Evolutionary conservation across 2,797 vertebrate genomes (phyloP).

Genomic region (Tapirus indicus): DNA sequence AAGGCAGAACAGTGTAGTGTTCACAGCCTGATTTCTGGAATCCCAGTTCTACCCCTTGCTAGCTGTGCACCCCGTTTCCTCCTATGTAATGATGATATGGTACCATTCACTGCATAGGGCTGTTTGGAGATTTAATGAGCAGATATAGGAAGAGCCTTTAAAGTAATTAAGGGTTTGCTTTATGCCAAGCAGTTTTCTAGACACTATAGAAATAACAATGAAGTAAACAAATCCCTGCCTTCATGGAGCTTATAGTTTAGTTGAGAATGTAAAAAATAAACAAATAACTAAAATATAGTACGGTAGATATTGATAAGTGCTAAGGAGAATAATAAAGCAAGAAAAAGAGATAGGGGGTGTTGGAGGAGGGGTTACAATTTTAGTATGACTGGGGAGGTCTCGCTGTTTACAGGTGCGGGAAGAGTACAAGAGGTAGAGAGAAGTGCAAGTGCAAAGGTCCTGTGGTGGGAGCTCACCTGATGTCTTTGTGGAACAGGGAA

Average conservation of each 20-base stretch:
- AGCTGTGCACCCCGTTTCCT: background rate
- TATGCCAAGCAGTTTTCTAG: background rate
- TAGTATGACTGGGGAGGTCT: background rate
- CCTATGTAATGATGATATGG: background rate
- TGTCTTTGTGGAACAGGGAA: background rate
- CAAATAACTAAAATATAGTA: background rate
- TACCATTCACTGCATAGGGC: background rate
- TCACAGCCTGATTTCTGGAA: background rate
- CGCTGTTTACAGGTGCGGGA: background rate
- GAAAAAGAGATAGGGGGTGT: background rate
- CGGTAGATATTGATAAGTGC: background rate
- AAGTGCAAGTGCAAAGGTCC: background rate
- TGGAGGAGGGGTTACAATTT: background rate
- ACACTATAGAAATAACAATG: background rate
- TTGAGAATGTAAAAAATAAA: background rate
- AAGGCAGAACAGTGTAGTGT: background rate
- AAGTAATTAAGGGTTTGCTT: background rate
- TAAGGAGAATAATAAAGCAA: background rate
- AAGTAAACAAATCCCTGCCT: background rate
- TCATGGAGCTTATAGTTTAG: background rate
- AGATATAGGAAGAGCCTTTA: background rate
- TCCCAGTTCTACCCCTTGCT: background rate
- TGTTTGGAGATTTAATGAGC: background rate
- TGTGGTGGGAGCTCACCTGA: background rate
- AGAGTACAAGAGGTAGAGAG: background rate